These are phyloP conservation scores for Eremobia ochroleuca DNA, from an alignment of 2,888 invertebrate species.

Conservation along the genomic window DNA sequence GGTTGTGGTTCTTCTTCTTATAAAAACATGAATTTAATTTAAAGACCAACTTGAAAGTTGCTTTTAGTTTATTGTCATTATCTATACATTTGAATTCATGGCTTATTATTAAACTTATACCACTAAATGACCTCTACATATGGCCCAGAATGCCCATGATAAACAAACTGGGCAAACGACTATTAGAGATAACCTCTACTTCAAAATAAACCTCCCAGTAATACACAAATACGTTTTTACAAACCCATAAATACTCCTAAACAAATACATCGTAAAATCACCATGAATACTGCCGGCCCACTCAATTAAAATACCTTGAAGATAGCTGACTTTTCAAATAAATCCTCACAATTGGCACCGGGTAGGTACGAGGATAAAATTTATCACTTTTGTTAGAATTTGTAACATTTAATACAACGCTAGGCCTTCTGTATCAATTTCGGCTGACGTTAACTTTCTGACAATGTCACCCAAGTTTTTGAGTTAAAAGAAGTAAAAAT, in stretches of 20 bases:
- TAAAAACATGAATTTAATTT: too few relatives aligned
- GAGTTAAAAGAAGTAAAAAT: slow-evolving; percentile 55
- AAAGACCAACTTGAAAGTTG: neutral
- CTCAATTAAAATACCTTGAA: slow-evolving; percentile 62
- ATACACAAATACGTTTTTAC: slow-evolving; percentile 7
- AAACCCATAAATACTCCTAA: slow-evolving; percentile 28
- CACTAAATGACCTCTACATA: neutral
- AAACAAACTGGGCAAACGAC: neutral
- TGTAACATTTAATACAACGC: slow-evolving; percentile 58
- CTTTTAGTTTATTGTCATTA: neutral
- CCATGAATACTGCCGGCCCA: slow-evolving; percentile 30
- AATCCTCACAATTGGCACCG: slow-evolving; percentile 53
- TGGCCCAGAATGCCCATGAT: neutral
- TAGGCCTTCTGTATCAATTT: slow-evolving; percentile 63
- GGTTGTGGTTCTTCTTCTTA: too few relatives aligned
- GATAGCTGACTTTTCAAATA: slow-evolving; percentile 51
- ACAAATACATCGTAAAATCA: slow-evolving; percentile 28
- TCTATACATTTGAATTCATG: too few relatives aligned
- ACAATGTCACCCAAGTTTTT: slow-evolving; percentile 60
- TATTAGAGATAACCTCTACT: neutral
- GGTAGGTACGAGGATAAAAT: slow-evolving; percentile 47
- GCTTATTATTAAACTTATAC: too few relatives aligned
- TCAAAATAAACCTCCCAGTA: slow-evolving; percentile 15
- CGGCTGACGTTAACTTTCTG: slow-evolving; percentile 47
- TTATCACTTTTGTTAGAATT: slow-evolving; percentile 63